A percentile compares a stretch with the other conserved stretches of the same genome.
Conservation (phyloP, 1,140 invertebrate species). For the Vollenhovia emeryi region DNA sequence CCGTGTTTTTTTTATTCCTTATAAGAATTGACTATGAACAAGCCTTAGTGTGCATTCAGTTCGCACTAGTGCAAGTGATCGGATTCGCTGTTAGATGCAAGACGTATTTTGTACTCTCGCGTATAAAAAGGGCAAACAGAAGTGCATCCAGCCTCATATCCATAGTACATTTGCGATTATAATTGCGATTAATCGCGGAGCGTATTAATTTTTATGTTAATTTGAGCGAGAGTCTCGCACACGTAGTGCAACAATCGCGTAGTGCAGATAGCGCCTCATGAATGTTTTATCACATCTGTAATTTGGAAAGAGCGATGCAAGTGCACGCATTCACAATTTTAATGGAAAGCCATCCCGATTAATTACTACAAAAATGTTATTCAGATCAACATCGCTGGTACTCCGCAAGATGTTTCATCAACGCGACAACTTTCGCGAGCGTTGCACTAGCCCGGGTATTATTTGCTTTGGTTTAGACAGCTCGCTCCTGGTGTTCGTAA, state of each 20-base stretch:
- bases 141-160: background rate
- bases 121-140: background rate
- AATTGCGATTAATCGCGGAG: background rate
- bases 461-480: slow-evolving; percentile 29
- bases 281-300: background rate
- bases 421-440: slow-evolving; percentile 6
- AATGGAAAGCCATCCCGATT: slow-evolving; percentile 10
- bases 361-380: slow-evolving; percentile 3
- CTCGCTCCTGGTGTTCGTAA: slow-evolving; percentile 21
- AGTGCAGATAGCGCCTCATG: background rate
- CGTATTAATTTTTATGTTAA: background rate
- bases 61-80: too few species aligned
- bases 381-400: background rate
- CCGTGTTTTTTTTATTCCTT: too few species aligned
- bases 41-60: too few species aligned
- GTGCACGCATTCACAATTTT: too few species aligned
- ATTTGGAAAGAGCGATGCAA: background rate
- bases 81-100: too few species aligned
- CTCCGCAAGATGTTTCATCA: background rate
- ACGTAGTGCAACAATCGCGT: background rate
- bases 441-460: slow-evolving; percentile 28
- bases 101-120: background rate
- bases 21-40: too few species aligned
- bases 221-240: background rate
- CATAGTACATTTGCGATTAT: background rate